phyloP scores from a whole-genome alignment of 2,888 invertebrate species.

The Conchocele bisecta region DNA sequence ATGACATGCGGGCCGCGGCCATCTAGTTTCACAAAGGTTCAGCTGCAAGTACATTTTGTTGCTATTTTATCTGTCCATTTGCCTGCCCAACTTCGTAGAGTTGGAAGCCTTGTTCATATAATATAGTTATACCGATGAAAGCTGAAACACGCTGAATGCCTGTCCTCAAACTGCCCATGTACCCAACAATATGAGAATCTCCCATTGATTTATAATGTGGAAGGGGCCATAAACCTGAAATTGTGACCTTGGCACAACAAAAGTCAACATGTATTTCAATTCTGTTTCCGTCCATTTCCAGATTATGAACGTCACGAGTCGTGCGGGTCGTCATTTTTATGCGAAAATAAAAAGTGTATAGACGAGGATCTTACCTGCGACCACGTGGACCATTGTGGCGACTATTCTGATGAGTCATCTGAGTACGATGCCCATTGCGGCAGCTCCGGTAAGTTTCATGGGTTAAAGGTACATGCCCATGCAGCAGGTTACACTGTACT shows the following conservation, averaged over 20 bases:
- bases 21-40: too few relatives aligned
- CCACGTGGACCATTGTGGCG: conserved; percentile 79
- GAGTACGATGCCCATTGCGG: conserved; percentile 75
- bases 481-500: too few relatives aligned
- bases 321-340: conserved; percentile 76
- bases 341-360: conserved; percentile 79
- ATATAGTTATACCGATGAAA: too few relatives aligned
- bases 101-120: too few relatives aligned
- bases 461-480: too few relatives aligned
- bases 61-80: not conserved
- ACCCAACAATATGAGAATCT: too few relatives aligned
- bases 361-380: conserved; percentile 78
- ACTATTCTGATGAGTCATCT: conserved; percentile 78
- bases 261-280: not conserved
- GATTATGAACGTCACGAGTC: conserved; percentile 69
- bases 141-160: too few relatives aligned
- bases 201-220: too few relatives aligned
- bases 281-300: conserved; percentile 55
- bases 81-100: not conserved
- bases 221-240: not conserved
- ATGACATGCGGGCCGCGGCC: too few relatives aligned
- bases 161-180: too few relatives aligned
- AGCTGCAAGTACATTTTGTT: not conserved
- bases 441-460: conserved; percentile 41
- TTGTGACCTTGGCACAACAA: not conserved